Evolutionary conservation across 2,888 invertebrate species (phyloP).

Genomic region (Crematogaster levior): DNA sequence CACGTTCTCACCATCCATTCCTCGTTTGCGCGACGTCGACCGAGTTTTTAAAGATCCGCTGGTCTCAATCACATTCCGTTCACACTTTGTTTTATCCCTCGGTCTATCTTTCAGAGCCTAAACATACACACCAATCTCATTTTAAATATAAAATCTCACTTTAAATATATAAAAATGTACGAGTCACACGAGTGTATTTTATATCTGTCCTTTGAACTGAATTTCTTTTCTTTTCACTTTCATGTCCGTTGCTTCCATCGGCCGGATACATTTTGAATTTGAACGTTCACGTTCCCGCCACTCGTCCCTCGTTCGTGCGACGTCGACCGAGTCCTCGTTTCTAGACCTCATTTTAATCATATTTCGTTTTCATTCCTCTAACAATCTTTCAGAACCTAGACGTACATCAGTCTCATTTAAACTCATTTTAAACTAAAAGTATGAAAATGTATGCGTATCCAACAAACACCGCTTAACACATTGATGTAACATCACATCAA

Average conservation of each 20-base stretch:
- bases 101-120: neutral
- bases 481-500: too few species aligned
- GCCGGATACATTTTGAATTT: slow-evolving; percentile 51
- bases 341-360: neutral
- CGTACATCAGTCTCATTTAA: neutral
- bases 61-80: neutral
- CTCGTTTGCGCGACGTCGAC: neutral
- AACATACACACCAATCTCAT: neutral
- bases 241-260: neutral
- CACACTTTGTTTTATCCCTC: neutral
- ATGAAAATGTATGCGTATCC: neutral
- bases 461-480: too few species aligned
- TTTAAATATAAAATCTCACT: too few species aligned
- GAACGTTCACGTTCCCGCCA: slow-evolving; percentile 65
- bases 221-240: neutral
- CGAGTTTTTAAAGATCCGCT: neutral
- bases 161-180: neutral
- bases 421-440: too few species aligned
- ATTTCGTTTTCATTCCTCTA: neutral
- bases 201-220: too few species aligned
- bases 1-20: slow-evolving; percentile 57
- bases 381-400: neutral
- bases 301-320: slow-evolving; percentile 3
- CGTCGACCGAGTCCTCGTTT: neutral
- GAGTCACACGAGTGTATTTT: neutral